Evolutionary conservation across 35 echinoderm and acorn worm species (phyloP).

Genomic region (Antedon bifida): DNA sequence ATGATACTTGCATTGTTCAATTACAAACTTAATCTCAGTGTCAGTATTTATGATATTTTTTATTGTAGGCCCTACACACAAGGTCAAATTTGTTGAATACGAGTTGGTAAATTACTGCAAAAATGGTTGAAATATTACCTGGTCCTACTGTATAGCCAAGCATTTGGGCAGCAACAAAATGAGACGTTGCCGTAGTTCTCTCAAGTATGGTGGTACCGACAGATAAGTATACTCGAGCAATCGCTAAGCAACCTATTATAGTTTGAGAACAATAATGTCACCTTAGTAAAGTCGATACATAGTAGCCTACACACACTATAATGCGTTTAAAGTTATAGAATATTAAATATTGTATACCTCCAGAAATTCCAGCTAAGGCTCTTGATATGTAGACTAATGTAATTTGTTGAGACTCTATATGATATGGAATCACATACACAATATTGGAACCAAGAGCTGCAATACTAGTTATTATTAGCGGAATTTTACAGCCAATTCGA

Average conservation of each 20-base stretch:
- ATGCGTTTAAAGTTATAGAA: no score
- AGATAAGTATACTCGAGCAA: not conserved
- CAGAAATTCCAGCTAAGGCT: not conserved
- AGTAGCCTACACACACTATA: no score
- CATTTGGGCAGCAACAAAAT: not conserved
- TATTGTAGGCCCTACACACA: no score
- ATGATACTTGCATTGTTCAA: no score
- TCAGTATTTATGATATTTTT: no score
- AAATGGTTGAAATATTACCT: not conserved
- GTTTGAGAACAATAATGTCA: no score
- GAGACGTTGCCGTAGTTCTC: not conserved
- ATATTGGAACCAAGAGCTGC: not conserved
- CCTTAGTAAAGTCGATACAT: no score
- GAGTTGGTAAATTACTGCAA: no score
- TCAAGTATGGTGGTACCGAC: not conserved
- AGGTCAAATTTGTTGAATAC: no score
- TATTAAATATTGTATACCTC: not conserved
- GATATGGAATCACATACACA: not conserved
- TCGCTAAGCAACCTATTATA: not conserved
- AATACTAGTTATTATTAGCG: not conserved
- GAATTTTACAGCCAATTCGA: not conserved
- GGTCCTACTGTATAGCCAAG: not conserved
- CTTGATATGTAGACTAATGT: not conserved
- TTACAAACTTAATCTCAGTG: no score
- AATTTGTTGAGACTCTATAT: not conserved